Evolutionary conservation across 2,888 invertebrate species (phyloP).

Genomic region (Leuctra nigra): DNA sequence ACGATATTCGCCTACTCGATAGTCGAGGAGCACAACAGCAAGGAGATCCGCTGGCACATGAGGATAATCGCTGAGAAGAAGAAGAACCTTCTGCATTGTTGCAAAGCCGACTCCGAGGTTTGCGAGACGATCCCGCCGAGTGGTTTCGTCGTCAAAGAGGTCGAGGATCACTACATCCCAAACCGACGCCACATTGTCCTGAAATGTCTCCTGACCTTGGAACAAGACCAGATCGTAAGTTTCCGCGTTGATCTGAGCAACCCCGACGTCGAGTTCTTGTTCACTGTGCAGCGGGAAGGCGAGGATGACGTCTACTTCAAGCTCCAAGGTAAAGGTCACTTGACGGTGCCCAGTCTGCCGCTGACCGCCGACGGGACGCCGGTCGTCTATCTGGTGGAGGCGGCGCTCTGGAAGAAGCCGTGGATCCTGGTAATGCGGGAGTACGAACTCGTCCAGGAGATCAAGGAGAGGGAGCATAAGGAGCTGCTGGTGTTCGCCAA

Average conservation of each 20-base stretch:
- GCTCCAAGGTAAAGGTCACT: not conserved
- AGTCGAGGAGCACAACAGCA: slow-evolving; percentile 23
- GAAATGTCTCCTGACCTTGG: not conserved
- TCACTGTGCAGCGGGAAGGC: not conserved
- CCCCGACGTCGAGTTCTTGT: not conserved
- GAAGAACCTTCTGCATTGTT: slow-evolving; percentile 2
- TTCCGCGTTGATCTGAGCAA: not conserved
- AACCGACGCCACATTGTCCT: not conserved
- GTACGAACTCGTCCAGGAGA: not conserved
- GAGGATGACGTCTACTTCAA: not conserved
- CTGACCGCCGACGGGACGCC: not conserved
- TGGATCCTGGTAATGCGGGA: not conserved
- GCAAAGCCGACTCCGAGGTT: not conserved
- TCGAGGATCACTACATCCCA: slow-evolving; percentile 14
- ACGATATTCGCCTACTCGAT: slow-evolving; percentile 34
- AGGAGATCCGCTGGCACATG: slow-evolving; percentile 33
- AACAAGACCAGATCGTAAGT: not conserved
- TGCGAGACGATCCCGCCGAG: not conserved
- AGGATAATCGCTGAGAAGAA: slow-evolving; percentile 31
- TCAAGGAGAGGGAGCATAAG: not conserved
- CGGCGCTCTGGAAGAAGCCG: not conserved
- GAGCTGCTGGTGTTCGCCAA: not conserved
- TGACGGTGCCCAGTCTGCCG: not conserved
- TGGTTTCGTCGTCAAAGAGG: not conserved
- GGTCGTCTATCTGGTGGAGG: not conserved